Evolutionary conservation across 2,113 vertebrate species (phyloP), one percentile per base, ranked within the genome.

Genomic region (Pseudolaguvia tuberculata): DNA sequence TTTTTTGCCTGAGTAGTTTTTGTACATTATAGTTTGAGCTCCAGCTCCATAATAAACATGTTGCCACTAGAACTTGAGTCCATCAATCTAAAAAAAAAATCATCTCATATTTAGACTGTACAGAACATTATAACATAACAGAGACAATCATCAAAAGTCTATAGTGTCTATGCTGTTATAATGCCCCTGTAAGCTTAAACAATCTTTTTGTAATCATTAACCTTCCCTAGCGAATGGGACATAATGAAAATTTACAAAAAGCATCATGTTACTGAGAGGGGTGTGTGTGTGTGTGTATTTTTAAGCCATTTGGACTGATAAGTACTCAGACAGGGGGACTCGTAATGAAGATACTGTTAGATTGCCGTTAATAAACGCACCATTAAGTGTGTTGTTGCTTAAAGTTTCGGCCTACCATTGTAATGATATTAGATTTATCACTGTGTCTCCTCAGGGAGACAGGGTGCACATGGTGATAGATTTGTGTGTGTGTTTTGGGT

Each of bases 171-270:
- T 39, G 25, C 27, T 63, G 53, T 53, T 65, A 55, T 55, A 7
- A 45, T 66, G 4, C 18, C 50, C 21, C 61, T 14, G 45, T 73
- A 63, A 73, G 59, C 48, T 13, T 35, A n/a, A 51, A 15, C 15
- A 27, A 15, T 75, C 13, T 56, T 68, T 75, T 75, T 67, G 8
- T 29, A 48, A 68, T 56, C 61, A 56, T 56, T 57, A 48, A 58
- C 9, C 27, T 68, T 58, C 27, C 45, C 11, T 17, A 52, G 29
- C 25, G 42, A 66, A 42, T 9, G 5, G 63, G 42, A 75, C 31
- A 35, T 35, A 21, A 75, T 23, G 23, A 20, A 20, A 23, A 75
- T 75, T 68, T 55, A 14, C 61, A 66, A 51, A 66, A 76, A 69
- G 18, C 23, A 6, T 42, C 45, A 25, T 52, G 57, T 50, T 35